Base-by-base conservation (phyloP, 2,113 vertebrate species). In the Casuarius casuarius region DNA sequence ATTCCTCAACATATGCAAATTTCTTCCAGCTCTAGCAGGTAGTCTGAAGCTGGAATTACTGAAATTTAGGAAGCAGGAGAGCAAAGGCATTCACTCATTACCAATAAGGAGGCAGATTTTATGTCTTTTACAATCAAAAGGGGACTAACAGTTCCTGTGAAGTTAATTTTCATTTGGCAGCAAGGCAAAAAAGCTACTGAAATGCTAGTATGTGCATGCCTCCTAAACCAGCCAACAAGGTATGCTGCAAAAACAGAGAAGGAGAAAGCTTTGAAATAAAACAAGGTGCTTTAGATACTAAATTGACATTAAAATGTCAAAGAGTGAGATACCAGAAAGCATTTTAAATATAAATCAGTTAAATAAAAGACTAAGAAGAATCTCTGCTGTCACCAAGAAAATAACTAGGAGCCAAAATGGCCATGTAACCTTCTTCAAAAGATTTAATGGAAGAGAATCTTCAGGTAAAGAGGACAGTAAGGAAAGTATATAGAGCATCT, bases 391-490 rank as follows among this genome's bases (percentile, higher is more conserved):
- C 65, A 46, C 31, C 9, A 63, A 46, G n/a, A 17, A 87, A 84
- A 90, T 38, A 70, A 56, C 42, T 58, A 83, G 54, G 38, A 91
- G 81, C 44, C 68, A 81, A 94, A 93, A 94, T 29, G 52, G 9
- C 21, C 48, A 26, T 61, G 54, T 16, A 68, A 44, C 54, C 14
- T 54, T 89, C 63, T 54, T 80, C 22, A 51, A 56, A 89, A 93
- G 16, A 26, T 84, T 80, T 94, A 84, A 77, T 77, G 42, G n/a
- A 89, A 31, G 22, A 87, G 20, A 58, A 54, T 84, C 38, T n/a
- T 81, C 38, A 84, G 52, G 40, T 74, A 81, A 91, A 94, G 76
- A 73, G 63, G 52, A 73, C 38, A 70, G 42, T 76, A 91, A 92
- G 65, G 87, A 90, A 93, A 51, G 40, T 61, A 40, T 26, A 63